Conservation (phyloP, 2,797 vertebrate genomes). For the Gallinago solitaria region DNA sequence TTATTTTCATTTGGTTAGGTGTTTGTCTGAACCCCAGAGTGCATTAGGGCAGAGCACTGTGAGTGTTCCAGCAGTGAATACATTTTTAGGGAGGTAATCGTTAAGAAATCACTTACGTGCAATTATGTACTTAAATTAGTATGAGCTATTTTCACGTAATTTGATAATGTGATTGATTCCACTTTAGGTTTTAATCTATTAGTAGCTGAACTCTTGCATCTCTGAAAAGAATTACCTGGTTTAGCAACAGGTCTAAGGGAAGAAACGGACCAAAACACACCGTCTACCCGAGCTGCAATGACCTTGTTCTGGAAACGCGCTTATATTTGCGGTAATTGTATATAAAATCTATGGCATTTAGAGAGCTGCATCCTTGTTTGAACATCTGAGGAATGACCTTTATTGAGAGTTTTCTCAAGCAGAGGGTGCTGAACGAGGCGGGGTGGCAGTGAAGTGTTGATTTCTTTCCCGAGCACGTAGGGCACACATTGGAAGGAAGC, state of each 20-base stretch:
- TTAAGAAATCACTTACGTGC: neutral
- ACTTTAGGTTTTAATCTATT: neutral
- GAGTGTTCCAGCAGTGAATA: neutral
- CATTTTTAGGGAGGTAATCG: neutral
- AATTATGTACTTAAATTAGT: neutral
- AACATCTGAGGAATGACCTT: neutral
- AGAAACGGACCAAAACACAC: neutral
- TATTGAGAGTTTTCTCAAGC: neutral
- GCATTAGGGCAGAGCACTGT: neutral
- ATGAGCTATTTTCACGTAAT: neutral
- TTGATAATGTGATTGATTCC: neutral
- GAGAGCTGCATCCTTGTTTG: neutral
- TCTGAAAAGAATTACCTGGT: neutral
- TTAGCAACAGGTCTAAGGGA: neutral
- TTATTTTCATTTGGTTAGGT: neutral
- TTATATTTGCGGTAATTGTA: neutral
- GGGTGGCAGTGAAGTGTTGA: accelerated
- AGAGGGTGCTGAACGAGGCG: neutral
- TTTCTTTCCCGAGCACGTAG: neutral
- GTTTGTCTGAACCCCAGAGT: neutral
- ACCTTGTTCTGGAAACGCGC: neutral
- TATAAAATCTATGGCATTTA: neutral
- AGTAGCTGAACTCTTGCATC: neutral
- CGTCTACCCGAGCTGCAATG: neutral
- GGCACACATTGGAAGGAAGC: neutral